Conservation (phyloP, 2,888 invertebrate species). For the Oasisia sp. region DNA sequence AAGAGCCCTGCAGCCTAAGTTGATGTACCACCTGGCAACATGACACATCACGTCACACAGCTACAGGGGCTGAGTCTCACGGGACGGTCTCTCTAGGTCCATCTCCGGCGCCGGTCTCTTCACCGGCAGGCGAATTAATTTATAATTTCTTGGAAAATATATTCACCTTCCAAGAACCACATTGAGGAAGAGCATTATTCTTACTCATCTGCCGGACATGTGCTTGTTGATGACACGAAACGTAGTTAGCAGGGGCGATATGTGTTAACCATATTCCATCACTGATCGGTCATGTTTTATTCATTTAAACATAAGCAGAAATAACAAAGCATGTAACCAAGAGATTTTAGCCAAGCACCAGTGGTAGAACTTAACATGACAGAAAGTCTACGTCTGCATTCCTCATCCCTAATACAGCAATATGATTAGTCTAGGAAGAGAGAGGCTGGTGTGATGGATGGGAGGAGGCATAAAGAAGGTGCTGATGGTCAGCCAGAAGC, state of each 20-base stretch:
- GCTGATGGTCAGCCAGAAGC: not conserved
- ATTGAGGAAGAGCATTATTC: not conserved
- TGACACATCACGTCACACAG: not conserved
- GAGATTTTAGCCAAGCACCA: not conserved
- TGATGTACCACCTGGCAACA: not conserved
- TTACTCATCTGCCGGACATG: not conserved
- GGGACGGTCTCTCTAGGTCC: not conserved
- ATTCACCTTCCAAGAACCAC: not conserved
- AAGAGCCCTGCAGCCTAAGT: not conserved
- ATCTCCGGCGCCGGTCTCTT: too few species aligned
- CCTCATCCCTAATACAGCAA: not conserved
- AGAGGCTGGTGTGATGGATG: not conserved
- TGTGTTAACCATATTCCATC: not conserved
- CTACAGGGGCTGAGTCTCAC: not conserved
- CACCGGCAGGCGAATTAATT: not conserved
- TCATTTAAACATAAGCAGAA: not conserved
- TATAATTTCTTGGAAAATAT: not conserved
- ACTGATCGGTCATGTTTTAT: not conserved
- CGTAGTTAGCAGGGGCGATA: not conserved
- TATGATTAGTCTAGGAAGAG: not conserved
- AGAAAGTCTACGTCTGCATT: not conserved
- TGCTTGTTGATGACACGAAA: not conserved
- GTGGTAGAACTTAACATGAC: not conserved
- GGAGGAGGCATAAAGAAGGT: not conserved
- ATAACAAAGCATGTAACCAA: not conserved